These are phyloP conservation scores for Coregonus ussuriensis DNA, from an alignment of 2,797 vertebrate species.

Conservation along the genomic window DNA sequence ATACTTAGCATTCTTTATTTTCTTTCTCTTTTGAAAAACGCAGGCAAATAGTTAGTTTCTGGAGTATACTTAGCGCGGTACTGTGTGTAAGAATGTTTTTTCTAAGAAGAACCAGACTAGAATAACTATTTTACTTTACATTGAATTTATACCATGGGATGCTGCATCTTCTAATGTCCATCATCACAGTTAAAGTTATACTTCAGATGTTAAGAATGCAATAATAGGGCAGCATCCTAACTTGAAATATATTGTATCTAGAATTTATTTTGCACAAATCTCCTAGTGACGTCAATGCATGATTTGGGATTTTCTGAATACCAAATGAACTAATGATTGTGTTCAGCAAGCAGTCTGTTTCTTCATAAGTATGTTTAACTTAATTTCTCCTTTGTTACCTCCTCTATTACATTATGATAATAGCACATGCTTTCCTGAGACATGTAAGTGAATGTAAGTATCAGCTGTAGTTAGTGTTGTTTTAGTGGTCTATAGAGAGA, in stretches of 20 bases:
- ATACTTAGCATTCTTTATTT: background rate
- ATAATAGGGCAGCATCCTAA: too few relatives aligned
- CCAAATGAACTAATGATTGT: constrained; percentile 10
- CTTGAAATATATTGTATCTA: background rate
- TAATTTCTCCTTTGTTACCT: background rate
- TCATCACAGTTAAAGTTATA: too few relatives aligned
- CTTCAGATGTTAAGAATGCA: too few relatives aligned
- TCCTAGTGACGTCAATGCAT: background rate
- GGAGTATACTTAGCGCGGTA: background rate
- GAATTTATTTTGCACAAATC: background rate
- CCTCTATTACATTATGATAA: background rate
- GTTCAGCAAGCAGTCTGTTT: background rate
- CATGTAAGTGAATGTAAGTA: background rate
- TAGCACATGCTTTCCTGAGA: background rate
- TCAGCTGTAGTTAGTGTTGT: background rate
- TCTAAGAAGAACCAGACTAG: too few relatives aligned
- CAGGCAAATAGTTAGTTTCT: background rate
- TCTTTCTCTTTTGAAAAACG: background rate
- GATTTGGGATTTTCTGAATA: background rate
- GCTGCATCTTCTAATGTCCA: too few relatives aligned
- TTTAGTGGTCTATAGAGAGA: background rate
- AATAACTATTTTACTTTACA: too few relatives aligned
- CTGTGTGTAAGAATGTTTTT: too few relatives aligned
- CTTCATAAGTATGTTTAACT: background rate
- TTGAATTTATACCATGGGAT: too few relatives aligned